These are phyloP conservation scores for Hassar affinis DNA, from an alignment of 2,113 vertebrate species.

Conservation along the genomic window DNA sequence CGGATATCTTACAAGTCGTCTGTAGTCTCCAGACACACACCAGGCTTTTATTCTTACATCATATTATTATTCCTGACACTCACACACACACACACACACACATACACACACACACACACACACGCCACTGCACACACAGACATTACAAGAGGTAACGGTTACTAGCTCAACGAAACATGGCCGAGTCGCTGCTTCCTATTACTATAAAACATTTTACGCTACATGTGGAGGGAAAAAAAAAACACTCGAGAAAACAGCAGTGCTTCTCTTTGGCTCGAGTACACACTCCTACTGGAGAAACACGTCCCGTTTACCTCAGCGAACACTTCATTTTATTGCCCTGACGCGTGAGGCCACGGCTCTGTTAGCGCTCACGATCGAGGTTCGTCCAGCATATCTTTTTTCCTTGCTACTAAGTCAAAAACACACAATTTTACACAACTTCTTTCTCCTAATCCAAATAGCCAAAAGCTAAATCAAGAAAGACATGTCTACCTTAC, in stretches of 20 bases:
- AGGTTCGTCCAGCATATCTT: neutral
- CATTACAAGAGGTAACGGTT: slow-evolving; percentile 14
- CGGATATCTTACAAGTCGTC: slow-evolving; percentile 58
- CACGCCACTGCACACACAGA: slow-evolving; percentile 37
- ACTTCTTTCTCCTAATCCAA: neutral
- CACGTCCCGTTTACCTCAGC: neutral
- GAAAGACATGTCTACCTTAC: neutral
- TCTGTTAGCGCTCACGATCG: neutral
- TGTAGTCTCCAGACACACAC: slow-evolving; percentile 62
- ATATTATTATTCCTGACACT: neutral
- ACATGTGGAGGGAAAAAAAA: neutral
- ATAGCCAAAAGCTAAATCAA: neutral
- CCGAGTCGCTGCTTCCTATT: slow-evolving; percentile 5
- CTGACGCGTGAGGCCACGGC: neutral
- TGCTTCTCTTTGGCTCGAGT: slow-evolving; percentile 36
- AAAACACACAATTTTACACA: neutral
- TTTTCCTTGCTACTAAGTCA: neutral
- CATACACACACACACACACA: slow-evolving; percentile 43
- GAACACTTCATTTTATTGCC: slow-evolving; percentile 23
- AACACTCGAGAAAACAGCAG: slow-evolving; percentile 9
- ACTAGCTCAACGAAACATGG: slow-evolving; percentile 16
- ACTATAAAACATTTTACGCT: slow-evolving; percentile 16
- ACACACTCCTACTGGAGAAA: neutral
- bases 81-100: slow-evolving; percentile 40
- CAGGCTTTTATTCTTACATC: slow-evolving; percentile 55